Percentiles rank a stretch among this genome's conserved stretches.
Evolutionary conservation across 2,113 vertebrate species (phyloP).

Genomic region (Symphodus melops): DNA sequence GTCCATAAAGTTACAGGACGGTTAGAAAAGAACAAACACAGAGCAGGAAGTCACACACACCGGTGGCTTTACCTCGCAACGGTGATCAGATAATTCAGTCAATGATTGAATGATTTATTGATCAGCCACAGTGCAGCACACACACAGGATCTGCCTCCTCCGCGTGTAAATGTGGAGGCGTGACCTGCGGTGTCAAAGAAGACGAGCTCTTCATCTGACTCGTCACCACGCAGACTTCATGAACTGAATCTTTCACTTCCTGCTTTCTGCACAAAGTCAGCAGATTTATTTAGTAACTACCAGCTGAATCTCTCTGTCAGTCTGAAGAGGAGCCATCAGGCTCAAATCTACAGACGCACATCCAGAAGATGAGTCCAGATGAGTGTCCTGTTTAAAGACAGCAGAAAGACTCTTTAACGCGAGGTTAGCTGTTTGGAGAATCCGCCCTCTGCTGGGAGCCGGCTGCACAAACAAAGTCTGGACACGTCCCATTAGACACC

Average conservation of each 20-base stretch:
- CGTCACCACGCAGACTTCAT: no score
- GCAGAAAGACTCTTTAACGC: background rate
- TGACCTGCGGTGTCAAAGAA: no score
- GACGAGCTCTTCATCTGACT: no score
- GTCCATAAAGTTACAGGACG: background rate
- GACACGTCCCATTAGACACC: constrained; percentile 17
- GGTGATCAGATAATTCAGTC: background rate
- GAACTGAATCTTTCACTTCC: no score
- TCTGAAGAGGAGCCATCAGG: no score
- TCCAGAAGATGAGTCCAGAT: no score
- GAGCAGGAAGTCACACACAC: constrained; percentile 8
- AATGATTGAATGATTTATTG: background rate
- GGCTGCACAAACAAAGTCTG: constrained; percentile 9
- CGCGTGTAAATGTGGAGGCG: no score
- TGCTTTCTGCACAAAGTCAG: no score
- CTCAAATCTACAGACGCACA: no score
- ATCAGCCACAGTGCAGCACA: background rate
- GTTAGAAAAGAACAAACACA: constrained; percentile 26
- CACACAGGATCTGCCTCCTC: no score
- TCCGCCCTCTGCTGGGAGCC: constrained; percentile 3
- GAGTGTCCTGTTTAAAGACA: background rate
- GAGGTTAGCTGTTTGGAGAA: background rate
- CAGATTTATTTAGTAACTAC: no score
- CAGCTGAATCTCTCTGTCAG: no score
- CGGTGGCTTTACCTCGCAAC: background rate